Evolutionary conservation across 2,888 invertebrate species (phyloP), one percentile per base, ranked within the genome.

Genomic region (Nycteola revayana): DNA sequence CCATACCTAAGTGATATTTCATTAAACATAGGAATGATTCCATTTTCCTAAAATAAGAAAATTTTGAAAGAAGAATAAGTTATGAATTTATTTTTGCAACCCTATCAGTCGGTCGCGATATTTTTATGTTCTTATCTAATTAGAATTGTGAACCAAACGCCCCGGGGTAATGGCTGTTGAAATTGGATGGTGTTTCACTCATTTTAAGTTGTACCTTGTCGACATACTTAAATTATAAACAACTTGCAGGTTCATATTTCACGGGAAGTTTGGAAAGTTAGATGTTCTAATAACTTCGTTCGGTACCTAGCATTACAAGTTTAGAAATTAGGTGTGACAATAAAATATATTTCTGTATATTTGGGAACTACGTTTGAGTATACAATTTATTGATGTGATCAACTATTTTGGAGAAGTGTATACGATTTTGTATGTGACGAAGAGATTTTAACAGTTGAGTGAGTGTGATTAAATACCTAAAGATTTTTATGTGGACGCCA

Each of bases 201-300:
- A 74, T 75, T 75, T 72, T 69, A 74, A 78, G 77, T 66, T 61
- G 58, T 60, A 62, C 57, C 63, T 55, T 42, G 44, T 57, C 46
- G 46, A 50, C 60, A 39, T 58, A 55, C n/a, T n/a, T 42, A 54
- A 57, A 42, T 42, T 56, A 47, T 49, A 55, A 57, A 53, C 52
- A 51, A 54, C 49, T 51, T 55, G 31, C 33, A 27, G 35, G 40
- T 41, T 50, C 36, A 43, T 34, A 50, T 60, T 53, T 43, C 44
- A 49, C 37, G 41, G 33, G 8, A 42, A 42, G 30, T 54, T 57
- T 35, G 39, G 35, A 9, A 42, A 44, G 32, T 54, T 57, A 46
- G 41, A 45, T 18, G 42, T 33, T n/a, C n/a, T n/a, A n/a, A n/a
- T n/a, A 34, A 39, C 42, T 29, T 33, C 30, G 31, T 29, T 33